These are phyloP conservation scores for Catocala sponsa DNA, from an alignment of 2,888 invertebrate species.

Conservation along the genomic window DNA sequence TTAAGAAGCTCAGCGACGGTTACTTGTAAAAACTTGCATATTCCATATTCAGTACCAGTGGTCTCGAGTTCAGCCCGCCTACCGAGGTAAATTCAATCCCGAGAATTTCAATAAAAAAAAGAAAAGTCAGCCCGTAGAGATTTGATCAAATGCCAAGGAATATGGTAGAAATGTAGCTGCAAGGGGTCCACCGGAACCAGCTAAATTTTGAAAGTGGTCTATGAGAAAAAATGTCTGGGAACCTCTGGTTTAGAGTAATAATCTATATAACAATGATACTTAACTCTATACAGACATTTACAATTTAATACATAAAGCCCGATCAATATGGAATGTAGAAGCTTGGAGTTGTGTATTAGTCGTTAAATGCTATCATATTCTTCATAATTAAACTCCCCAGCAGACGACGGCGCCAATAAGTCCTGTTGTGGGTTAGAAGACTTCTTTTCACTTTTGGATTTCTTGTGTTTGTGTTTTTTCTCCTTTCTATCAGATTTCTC, in stretches of 20 bases:
- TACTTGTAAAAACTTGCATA: too few species aligned
- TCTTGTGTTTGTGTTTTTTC: conserved; percentile 88
- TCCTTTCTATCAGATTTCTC: conserved; percentile 86
- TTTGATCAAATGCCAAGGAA: too few species aligned
- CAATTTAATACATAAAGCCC: conserved; percentile 8
- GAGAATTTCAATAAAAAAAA: too few species aligned
- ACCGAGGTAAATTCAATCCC: too few species aligned
- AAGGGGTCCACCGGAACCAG: too few species aligned
- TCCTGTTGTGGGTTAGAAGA: conserved; percentile 81
- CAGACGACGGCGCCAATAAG: conserved; percentile 72
- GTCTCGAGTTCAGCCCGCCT: too few species aligned
- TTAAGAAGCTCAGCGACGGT: too few species aligned
- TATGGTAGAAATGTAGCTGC: too few species aligned
- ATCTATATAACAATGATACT: not conserved
- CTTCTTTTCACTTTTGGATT: conserved; percentile 76
- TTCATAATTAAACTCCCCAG: conserved; percentile 66
- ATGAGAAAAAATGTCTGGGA: too few species aligned
- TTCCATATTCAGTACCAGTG: too few species aligned
- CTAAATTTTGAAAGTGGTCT: too few species aligned
- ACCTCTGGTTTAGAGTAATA: not conserved
- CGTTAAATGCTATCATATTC: conserved; percentile 81
- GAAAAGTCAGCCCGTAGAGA: too few species aligned
- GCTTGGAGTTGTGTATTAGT: conserved; percentile 7
- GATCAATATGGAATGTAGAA: conserved; percentile 34
- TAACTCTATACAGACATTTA: conserved; percentile 6